Conservation (phyloP, 2,797 vertebrate genomes). For the Sternarchorhynchus goeldii region DNA sequence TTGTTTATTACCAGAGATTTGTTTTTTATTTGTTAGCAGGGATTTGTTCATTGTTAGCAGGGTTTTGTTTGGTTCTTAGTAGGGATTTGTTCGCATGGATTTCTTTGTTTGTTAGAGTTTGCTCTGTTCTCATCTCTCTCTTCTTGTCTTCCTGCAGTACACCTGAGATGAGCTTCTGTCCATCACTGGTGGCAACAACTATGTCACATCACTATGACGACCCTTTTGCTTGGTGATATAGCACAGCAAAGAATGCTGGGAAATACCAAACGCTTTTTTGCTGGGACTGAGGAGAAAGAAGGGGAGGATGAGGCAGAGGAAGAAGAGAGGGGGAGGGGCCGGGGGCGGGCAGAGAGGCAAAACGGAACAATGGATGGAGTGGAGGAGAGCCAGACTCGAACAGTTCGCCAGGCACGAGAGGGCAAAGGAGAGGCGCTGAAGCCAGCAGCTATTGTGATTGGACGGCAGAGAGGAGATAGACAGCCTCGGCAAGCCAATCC, state of each 20-base stretch:
- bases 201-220: slow-evolving; percentile 75
- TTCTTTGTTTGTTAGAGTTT: too few relatives aligned
- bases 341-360: slow-evolving; percentile 54
- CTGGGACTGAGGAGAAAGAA: slow-evolving; percentile 83
- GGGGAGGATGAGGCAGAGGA: slow-evolving; percentile 73
- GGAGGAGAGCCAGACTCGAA: slow-evolving; percentile 67
- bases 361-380: slow-evolving; percentile 69
- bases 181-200: slow-evolving; percentile 73
- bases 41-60: too few relatives aligned
- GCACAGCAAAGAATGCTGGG: slow-evolving; percentile 80
- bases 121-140: neutral
- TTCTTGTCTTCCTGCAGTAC: slow-evolving; percentile 56
- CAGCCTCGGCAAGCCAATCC: slow-evolving; percentile 69
- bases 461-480: slow-evolving; percentile 75
- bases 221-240: slow-evolving; percentile 71
- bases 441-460: slow-evolving; percentile 76
- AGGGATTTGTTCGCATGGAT: too few relatives aligned
- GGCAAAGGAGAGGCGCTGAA: slow-evolving; percentile 71
- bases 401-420: slow-evolving; percentile 69
- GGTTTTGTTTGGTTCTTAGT: too few relatives aligned
- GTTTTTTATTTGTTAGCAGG: too few relatives aligned
- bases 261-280: slow-evolving; percentile 83
- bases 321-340: slow-evolving; percentile 45
- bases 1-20: too few relatives aligned
- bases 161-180: slow-evolving; percentile 75